A percentile compares a stretch with the other conserved stretches of the same genome.
These are phyloP conservation scores for Dynastes tityus DNA, from an alignment of 2,888 invertebrate species.

Conservation along the genomic window DNA sequence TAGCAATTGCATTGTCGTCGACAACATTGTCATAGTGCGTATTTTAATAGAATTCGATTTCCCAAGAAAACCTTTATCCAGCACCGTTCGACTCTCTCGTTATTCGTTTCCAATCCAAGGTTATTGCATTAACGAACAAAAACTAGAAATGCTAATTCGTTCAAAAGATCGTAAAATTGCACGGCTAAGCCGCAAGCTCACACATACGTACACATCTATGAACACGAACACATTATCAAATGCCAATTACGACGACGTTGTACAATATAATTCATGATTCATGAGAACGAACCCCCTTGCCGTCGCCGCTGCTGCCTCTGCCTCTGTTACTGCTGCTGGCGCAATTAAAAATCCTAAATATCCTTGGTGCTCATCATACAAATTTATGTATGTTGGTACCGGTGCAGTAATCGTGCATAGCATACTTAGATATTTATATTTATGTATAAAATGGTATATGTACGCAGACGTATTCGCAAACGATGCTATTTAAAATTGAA, in stretches of 20 bases:
- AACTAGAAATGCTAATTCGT: slow-evolving; percentile 37
- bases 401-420: slow-evolving; percentile 2
- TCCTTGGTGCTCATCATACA: slow-evolving; percentile 38
- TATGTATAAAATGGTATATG: background rate
- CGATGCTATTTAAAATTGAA: slow-evolving; percentile 14
- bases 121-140: slow-evolving; percentile 31
- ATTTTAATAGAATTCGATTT: slow-evolving; percentile 36
- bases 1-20: slow-evolving; percentile 12
- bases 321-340: background rate
- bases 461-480: slow-evolving; percentile 1
- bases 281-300: slow-evolving; percentile 9
- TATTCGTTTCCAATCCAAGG: slow-evolving; percentile 33
- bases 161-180: slow-evolving; percentile 39
- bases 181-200: background rate
- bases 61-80: slow-evolving; percentile 35
- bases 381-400: slow-evolving; percentile 33
- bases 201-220: background rate
- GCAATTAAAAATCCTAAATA: slow-evolving; percentile 45
- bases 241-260: slow-evolving; percentile 6
- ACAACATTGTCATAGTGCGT: background rate
- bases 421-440: too few species aligned
- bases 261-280: slow-evolving; percentile 36
- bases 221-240: slow-evolving; percentile 24
- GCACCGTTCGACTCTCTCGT: slow-evolving; percentile 1
- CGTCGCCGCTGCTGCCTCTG: too few species aligned